Evolutionary conservation across 2,113 vertebrate species (phyloP), one percentile per base, ranked within the genome.

Genomic region (Rutilus rutilus): DNA sequence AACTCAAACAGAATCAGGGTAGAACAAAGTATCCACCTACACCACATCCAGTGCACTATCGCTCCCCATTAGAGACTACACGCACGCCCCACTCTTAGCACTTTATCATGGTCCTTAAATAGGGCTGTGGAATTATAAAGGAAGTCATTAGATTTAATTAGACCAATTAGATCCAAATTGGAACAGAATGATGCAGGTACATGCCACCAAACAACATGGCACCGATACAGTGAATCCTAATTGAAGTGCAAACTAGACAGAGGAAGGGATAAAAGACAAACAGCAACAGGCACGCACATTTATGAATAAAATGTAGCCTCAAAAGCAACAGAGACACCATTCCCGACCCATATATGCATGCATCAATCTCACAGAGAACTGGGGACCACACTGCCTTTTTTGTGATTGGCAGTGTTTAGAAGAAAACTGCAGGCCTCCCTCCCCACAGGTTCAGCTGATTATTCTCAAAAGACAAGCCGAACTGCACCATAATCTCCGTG

Each of bases 361-460:
- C 45, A 83, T 15, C 5, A 1, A 83, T 6, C 47, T 81, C n/a
- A 77, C n/a, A 19, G 74, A 39, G 27, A 74, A 75, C 14, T 15
- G 54, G 65, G 25, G 47, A 77, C 47, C 73, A 47, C 60, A 73
- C 36, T 1, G 47, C 11, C 23, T 42, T 59, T 60, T 83, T 83
- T 36, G 21, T 73, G 67, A 75, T 90, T 85, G 91, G 75, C 78
- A 57, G 88, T 27, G 78, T 25, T 85, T 86, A 86, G 27, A 80
- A 85, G 86, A 89, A 93, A 91, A 92, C 90, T 86, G 92, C 88
- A 89, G 83, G 88, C 88, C 89, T 87, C 82, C 88, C 87, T 91
- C 91, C 90, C 89, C 85, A 90, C 90, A 89, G 91, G 90, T 89
- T 83, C 64, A 57, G 74, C 86, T 93, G 91, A 93, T 92, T 93